These are phyloP conservation scores for Pristionchus mayeri DNA, from an alignment of 2,888 invertebrate species.

Conservation along the genomic window DNA sequence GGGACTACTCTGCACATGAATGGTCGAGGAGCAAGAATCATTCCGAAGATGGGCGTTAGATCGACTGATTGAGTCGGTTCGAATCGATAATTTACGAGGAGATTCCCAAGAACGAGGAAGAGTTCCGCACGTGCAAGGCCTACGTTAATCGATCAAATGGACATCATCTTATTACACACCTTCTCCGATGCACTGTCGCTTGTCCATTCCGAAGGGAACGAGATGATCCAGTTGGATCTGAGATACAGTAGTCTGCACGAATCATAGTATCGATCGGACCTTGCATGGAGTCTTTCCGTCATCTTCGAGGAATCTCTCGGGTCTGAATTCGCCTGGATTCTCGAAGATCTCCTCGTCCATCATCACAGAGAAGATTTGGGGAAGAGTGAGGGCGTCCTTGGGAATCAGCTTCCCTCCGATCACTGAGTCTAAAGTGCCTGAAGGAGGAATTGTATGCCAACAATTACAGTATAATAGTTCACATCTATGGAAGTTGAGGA, in stretches of 20 bases:
- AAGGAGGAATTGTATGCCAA: neutral
- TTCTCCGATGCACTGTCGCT: conserved; percentile 24
- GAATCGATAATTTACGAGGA: neutral
- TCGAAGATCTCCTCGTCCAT: conserved; percentile 55
- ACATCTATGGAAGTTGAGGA: conserved; percentile 49
- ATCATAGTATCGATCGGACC: conserved; percentile 44
- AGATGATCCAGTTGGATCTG: neutral
- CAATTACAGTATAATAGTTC: neutral
- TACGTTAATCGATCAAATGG: neutral
- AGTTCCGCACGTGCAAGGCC: neutral
- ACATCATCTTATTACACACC: neutral
- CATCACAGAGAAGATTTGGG: conserved; percentile 51
- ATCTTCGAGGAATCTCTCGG: conserved; percentile 57
- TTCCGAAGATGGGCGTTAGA: conserved; percentile 50
- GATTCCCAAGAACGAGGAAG: too few relatives aligned
- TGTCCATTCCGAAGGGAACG: conserved; percentile 32
- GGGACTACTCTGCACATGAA: conserved; percentile 31
- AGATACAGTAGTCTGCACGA: neutral
- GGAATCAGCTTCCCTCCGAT: conserved; percentile 42
- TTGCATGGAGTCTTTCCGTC: conserved; percentile 59
- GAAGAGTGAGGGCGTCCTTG: neutral
- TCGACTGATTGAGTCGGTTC: conserved; percentile 45
- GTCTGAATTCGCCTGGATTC: conserved; percentile 56
- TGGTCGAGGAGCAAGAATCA: conserved; percentile 50
- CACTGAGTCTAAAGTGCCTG: conserved; percentile 50